These are phyloP conservation scores for Cyanistes caeruleus DNA, from an alignment of 2,113 vertebrate species.

Conservation along the genomic window DNA sequence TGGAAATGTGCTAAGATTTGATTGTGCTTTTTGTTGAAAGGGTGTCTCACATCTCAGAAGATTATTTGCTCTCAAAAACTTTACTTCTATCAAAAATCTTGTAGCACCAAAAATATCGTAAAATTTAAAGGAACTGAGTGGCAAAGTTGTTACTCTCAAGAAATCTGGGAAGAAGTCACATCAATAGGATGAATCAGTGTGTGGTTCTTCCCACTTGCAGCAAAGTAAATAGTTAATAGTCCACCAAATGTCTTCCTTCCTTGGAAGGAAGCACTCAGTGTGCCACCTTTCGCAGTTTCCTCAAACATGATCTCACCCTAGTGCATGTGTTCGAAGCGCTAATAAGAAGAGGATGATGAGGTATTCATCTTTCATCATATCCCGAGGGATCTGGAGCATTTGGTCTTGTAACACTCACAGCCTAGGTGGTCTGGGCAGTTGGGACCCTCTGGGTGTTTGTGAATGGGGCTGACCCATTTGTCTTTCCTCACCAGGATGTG, in stretches of 20 bases:
- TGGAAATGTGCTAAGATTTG: neutral
- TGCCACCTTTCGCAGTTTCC: slow-evolving; percentile 9
- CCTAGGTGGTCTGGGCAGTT: neutral
- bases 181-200: neutral
- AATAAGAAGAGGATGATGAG: neutral
- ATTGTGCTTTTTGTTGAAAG: neutral
- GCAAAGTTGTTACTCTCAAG: neutral
- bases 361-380: neutral
- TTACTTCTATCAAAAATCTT: neutral
- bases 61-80: neutral
- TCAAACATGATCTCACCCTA: neutral
- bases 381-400: slow-evolving; percentile 16
- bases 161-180: neutral
- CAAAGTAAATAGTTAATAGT: neutral
- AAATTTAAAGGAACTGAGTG: neutral
- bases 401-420: slow-evolving; percentile 13
- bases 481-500: neutral
- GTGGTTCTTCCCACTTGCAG: neutral
- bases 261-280: neutral
- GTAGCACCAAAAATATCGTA: neutral
- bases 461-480: slow-evolving; percentile 26
- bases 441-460: neutral
- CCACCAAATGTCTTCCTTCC: slow-evolving; percentile 24
- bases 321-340: neutral
- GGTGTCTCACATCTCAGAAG: neutral